Percentiles rank a stretch among this genome's conserved stretches.
Conservation (phyloP, 2,888 invertebrate species). For the Deilephila porcellus region DNA sequence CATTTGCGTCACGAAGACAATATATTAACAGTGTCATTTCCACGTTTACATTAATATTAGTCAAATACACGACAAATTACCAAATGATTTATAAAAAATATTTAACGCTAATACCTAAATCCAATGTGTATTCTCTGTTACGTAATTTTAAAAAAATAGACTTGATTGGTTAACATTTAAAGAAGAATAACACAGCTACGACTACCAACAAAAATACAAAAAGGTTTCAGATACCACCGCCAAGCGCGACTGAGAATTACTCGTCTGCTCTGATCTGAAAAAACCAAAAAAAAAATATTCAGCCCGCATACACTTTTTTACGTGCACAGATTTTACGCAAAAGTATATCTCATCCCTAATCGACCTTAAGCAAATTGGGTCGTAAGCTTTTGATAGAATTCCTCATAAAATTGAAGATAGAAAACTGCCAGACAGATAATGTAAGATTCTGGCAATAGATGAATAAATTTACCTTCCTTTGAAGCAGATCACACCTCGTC, state of each 20-base stretch:
- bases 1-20: slow-evolving; percentile 30
- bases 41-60: background rate
- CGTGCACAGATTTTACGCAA: slow-evolving; percentile 60
- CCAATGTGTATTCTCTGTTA: background rate
- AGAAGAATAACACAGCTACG: too few species aligned
- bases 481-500: slow-evolving; percentile 4
- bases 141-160: background rate
- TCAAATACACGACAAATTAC: background rate
- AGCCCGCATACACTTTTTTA: slow-evolving; percentile 53
- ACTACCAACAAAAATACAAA: background rate
- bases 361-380: slow-evolving; percentile 52
- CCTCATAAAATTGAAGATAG: slow-evolving; percentile 52
- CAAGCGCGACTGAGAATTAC: slow-evolving; percentile 9
- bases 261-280: slow-evolving; percentile 15
- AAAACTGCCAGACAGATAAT: slow-evolving; percentile 43
- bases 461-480: slow-evolving; percentile 41
- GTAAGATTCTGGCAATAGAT: slow-evolving; percentile 39
- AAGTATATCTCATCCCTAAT: slow-evolving; percentile 51
- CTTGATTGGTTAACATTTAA: too few species aligned
- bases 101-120: background rate
- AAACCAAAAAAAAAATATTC: slow-evolving; percentile 57
- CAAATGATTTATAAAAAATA: background rate
- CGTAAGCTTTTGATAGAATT: slow-evolving; percentile 54
- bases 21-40: background rate
- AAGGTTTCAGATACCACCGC: background rate